Evolutionary conservation across 1,140 invertebrate species (phyloP).

Genomic region (Campodea augens): DNA sequence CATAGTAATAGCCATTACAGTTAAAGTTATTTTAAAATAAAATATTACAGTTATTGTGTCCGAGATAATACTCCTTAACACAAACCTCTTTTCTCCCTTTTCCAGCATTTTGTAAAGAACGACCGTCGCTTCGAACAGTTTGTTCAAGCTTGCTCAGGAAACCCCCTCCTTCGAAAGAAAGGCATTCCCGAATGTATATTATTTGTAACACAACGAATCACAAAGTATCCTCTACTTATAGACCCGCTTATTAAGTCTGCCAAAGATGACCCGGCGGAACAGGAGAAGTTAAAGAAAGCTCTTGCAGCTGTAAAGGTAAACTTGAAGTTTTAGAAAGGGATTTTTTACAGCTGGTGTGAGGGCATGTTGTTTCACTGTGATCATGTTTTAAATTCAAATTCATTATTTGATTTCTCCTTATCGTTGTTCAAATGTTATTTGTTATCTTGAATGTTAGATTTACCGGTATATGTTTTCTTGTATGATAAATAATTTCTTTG

Average conservation of each 20-base stretch:
- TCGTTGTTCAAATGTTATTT: background rate
- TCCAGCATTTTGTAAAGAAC: background rate
- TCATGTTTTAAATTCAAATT: background rate
- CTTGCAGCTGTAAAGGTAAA: slow-evolving; percentile 46
- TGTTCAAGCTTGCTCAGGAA: slow-evolving; percentile 31
- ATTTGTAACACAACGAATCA: slow-evolving; percentile 80
- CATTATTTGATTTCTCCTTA: background rate
- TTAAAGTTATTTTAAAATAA: too few species aligned
- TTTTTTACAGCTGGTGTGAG: too few species aligned
- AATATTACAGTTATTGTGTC: too few species aligned
- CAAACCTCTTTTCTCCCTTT: too few species aligned
- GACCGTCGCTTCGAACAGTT: background rate
- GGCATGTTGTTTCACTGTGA: too few species aligned
- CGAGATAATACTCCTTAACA: too few species aligned
- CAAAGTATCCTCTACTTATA: slow-evolving; percentile 83
- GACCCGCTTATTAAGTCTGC: slow-evolving; percentile 81
- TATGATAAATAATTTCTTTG: too few species aligned
- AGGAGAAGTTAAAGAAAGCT: slow-evolving; percentile 49
- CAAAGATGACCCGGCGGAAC: slow-evolving; percentile 52
- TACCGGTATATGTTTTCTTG: too few species aligned
- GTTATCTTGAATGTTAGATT: too few species aligned
- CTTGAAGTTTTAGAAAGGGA: slow-evolving; percentile 13
- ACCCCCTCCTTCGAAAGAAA: slow-evolving; percentile 76
- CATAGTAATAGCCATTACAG: too few species aligned
- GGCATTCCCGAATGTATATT: slow-evolving; percentile 88